phyloP scores from a whole-genome alignment of 2,888 invertebrate genomes.

The Ischnura elegans region DNA sequence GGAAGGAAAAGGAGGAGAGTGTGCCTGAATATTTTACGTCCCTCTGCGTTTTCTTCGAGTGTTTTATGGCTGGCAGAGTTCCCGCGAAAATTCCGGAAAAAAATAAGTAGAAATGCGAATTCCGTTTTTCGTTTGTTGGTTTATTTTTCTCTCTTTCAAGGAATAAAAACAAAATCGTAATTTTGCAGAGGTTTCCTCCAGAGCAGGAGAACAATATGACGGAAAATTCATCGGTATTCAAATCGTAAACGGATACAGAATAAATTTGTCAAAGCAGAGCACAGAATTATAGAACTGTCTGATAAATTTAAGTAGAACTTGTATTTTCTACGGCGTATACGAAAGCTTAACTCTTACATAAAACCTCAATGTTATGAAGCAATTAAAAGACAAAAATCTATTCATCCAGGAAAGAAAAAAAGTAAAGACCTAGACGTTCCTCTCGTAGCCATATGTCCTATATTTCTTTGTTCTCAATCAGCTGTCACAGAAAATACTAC shows the following conservation, averaged over 20 bases:
- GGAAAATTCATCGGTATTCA: not conserved
- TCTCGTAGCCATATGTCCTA: no score
- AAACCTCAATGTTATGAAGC: no score
- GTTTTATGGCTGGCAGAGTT: conserved; percentile 59
- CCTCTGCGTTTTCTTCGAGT: conserved; percentile 54
- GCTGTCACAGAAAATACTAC: no score
- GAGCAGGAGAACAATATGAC: not conserved
- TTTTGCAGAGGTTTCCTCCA: not conserved
- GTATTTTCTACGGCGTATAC: no score
- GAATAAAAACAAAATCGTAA: not conserved
- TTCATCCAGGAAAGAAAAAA: no score
- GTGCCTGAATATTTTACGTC: conserved; percentile 56
- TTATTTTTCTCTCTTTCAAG: not conserved
- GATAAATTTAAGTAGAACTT: not conserved
- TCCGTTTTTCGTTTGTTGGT: conserved; percentile 9
- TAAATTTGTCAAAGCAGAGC: not conserved
- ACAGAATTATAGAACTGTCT: not conserved
- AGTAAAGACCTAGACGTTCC: no score
- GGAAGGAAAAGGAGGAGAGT: not conserved
- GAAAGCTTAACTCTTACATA: no score
- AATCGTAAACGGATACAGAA: not conserved
- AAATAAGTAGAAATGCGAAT: conserved; percentile 40
- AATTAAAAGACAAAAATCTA: no score
- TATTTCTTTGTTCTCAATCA: no score
- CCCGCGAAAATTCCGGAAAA: conserved; percentile 26